phyloP scores from a whole-genome alignment of 1,140 invertebrate genomes.

The Drosophila persimilis region DNA sequence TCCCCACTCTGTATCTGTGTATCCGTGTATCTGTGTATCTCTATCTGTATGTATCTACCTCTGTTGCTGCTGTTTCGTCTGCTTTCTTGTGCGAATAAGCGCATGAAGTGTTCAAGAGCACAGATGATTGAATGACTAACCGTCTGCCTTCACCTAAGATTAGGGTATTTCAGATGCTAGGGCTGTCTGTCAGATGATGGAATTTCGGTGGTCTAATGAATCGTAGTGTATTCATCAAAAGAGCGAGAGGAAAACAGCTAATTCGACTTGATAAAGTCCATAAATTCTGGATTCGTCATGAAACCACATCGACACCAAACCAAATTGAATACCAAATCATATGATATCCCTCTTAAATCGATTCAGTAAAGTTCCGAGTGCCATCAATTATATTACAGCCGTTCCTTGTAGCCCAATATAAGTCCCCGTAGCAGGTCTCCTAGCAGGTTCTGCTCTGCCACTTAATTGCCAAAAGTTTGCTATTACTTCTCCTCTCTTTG shows the following conservation, averaged over 20 bases:
- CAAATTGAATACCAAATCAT: too few relatives aligned
- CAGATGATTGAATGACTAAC: constrained; percentile 34
- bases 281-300: too few relatives aligned
- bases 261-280: too few relatives aligned
- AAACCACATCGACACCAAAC: too few relatives aligned
- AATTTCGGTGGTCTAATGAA: too few relatives aligned
- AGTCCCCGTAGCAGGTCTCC: not conserved
- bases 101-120: constrained; percentile 9
- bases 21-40: constrained; percentile 3
- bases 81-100: constrained; percentile 54
- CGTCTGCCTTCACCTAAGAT: constrained; percentile 17
- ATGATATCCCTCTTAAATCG: too few relatives aligned
- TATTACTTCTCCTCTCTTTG: not conserved
- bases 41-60: not conserved
- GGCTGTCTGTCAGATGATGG: too few relatives aligned
- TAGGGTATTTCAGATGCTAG: not conserved
- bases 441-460: constrained; percentile 7
- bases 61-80: not conserved
- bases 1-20: not conserved
- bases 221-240: too few relatives aligned
- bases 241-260: too few relatives aligned
- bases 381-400: too few relatives aligned
- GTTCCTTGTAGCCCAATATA: too few relatives aligned
- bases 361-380: too few relatives aligned
- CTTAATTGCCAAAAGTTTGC: constrained; percentile 63